phyloP scores from a whole-genome alignment of 2,888 invertebrate genomes.

The Lamproptera curius region DNA sequence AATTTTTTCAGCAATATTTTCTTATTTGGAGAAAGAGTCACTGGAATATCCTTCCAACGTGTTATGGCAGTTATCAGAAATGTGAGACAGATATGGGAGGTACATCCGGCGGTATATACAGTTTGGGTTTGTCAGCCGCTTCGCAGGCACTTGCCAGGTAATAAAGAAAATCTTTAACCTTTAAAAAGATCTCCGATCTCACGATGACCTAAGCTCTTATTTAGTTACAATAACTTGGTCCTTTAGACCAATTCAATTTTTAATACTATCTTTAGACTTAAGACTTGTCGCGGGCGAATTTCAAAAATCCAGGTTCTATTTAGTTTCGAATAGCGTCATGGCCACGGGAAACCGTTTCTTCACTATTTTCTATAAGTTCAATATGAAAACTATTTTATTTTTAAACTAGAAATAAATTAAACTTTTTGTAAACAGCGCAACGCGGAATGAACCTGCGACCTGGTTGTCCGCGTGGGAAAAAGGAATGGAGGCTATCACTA shows the following conservation, averaged over 20 bases:
- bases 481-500: constrained; percentile 79
- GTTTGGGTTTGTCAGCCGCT: constrained; percentile 84
- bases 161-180: too few species aligned
- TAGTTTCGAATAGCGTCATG: too few species aligned
- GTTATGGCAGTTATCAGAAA: constrained; percentile 72
- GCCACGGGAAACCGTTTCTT: too few species aligned
- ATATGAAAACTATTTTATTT: too few species aligned
- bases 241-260: too few species aligned
- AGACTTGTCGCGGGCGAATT: too few species aligned
- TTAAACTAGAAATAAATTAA: not conserved
- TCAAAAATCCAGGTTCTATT: too few species aligned
- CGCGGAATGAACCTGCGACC: constrained; percentile 35
- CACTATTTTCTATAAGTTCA: too few species aligned
- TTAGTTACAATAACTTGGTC: too few species aligned
- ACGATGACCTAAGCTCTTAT: too few species aligned
- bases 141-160: constrained; percentile 67
- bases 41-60: constrained; percentile 59
- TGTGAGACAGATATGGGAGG: constrained; percentile 86
- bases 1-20: constrained; percentile 43
- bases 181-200: too few species aligned
- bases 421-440: constrained; percentile 37
- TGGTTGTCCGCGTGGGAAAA: constrained; percentile 77
- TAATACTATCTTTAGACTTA: too few species aligned
- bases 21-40: constrained; percentile 45
- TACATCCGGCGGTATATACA: constrained; percentile 88